Conservation (phyloP, 2,113 vertebrate genomes). For the Talpa occidentalis region DNA sequence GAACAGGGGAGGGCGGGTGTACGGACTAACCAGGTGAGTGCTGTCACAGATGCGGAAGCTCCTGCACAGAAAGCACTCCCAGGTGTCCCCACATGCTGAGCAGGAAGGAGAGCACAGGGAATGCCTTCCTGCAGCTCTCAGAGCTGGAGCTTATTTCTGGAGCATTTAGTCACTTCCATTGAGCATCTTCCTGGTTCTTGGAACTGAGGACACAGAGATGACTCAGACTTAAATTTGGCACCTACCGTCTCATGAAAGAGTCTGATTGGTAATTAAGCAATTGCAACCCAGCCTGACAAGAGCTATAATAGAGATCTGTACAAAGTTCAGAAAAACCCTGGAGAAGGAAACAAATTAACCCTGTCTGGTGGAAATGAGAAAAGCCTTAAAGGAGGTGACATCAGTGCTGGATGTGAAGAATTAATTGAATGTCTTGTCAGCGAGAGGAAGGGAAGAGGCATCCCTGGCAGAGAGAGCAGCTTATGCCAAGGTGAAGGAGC, state of each 20-base stretch:
- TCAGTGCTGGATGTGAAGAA: not conserved
- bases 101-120: not conserved
- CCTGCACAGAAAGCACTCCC: not conserved
- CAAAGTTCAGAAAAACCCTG: slow-evolving; percentile 24
- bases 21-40: not conserved
- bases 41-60: not conserved
- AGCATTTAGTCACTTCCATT: not conserved
- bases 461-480: not conserved
- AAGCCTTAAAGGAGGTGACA: not conserved
- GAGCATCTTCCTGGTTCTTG: not conserved
- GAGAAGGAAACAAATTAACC: not conserved
- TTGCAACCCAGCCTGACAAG: not conserved
- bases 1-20: not conserved
- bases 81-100: not conserved
- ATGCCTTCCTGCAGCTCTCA: not conserved
- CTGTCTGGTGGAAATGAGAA: not conserved
- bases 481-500: not conserved
- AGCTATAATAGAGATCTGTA: not conserved
- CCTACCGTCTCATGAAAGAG: not conserved
- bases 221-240: slow-evolving; percentile 44
- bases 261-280: slow-evolving; percentile 55
- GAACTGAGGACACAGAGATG: slow-evolving; percentile 15
- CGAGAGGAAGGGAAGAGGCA: not conserved
- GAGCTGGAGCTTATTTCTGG: not conserved
- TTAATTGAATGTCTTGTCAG: not conserved